Percentiles rank a stretch among this genome's conserved stretches.
Evolutionary conservation across 35 echinoderm and acorn worm genomes (phyloP).

Genomic region (Hemicentrotus pulcherrimus): DNA sequence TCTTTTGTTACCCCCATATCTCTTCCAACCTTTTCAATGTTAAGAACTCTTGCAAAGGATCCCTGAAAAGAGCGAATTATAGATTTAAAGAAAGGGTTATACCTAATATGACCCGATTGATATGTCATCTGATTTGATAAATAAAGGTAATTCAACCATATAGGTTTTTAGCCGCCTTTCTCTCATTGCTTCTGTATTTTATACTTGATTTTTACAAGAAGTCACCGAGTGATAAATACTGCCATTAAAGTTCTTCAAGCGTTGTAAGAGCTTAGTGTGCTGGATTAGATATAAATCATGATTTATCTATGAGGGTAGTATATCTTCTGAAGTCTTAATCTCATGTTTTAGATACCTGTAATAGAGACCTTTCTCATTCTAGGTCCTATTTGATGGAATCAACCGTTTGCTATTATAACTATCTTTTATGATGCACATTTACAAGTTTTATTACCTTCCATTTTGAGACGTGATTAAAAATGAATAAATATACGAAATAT

Average conservation of each 20-base stretch:
- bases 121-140: not conserved
- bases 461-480: not conserved
- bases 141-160: not conserved
- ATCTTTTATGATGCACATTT: not conserved
- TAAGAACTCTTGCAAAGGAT: not conserved
- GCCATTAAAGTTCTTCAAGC: not conserved
- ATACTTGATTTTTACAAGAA: not conserved
- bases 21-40: not conserved
- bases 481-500: not conserved
- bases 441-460: slow-evolving; percentile 4
- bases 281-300: not conserved
- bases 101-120: not conserved
- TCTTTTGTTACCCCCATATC: not conserved
- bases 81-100: not conserved
- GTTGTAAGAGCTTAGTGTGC: not conserved
- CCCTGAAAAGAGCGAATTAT: not conserved
- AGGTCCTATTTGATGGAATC: not conserved
- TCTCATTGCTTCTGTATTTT: not conserved
- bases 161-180: not conserved
- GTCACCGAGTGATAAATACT: not conserved
- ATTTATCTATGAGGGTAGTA: not conserved
- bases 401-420: not conserved
- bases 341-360: slow-evolving; percentile 5
- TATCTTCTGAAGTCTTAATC: not conserved
- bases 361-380: not conserved